Base-by-base conservation (phyloP, 2,888 invertebrate genomes). In the Chaetogeoica ovagalla region DNA sequence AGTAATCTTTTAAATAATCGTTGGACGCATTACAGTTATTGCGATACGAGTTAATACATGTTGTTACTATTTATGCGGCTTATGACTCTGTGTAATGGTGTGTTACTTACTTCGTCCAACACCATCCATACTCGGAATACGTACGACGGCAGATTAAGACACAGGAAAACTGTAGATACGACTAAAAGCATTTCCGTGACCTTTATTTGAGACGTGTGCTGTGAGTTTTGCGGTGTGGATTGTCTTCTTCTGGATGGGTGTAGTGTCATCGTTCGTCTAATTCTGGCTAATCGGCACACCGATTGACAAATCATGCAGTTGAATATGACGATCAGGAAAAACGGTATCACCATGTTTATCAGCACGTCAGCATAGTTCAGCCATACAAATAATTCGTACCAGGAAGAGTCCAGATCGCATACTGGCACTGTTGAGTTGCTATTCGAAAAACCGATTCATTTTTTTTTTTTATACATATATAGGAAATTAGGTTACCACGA, bases 151-250 rank as follows among this genome's bases (percentile, higher is more conserved):
- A 94, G 85, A 86, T 94, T 94, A 74, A 95, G 89, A 66, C 91
- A 88, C 15, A 95, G 90, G 86, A 93, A 95, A 0, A 92, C 92
- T 0, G 91, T 90, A 2, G 94, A 94, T 0, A 95, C 93, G 75
- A 94, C 88, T 43, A 95, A 89, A 81, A 95, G 87, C 93, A 94
- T 94, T 85, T 92, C 91, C 59, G 94, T 95, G 82, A 94, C 89
- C 84, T 91, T 91, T 37, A 90, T 88, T 85, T 92, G 92, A 0
- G 90, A 89, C 70, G 85, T 81, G 30, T 81, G 75, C 52, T 75
- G 73, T 6, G 74, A 82, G 21, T 72, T 72, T 21, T 74, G 81
- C n/a, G 76, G 66, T 1, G 59, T 75, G 9, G 75, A 68, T 30
- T 75, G 66, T 15, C 59, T 57, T 21, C 59, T 39, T 76, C 72